Evolutionary conservation across 2,888 invertebrate species (phyloP).

Genomic region (Uropetala carovei): DNA sequence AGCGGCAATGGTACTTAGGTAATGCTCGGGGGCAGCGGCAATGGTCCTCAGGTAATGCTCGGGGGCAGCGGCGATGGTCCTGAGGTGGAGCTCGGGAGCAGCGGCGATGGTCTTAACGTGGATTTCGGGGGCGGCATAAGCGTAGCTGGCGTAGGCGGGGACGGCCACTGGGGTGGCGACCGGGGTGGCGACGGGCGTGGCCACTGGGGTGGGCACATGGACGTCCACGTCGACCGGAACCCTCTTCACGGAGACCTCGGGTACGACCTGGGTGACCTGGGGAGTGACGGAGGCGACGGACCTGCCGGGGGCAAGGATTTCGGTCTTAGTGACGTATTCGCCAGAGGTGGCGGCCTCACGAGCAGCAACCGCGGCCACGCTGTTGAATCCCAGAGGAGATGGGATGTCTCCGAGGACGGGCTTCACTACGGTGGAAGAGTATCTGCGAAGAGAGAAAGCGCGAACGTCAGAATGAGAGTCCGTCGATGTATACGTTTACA

Average conservation of each 20-base stretch:
- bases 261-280: slow-evolving; percentile 72
- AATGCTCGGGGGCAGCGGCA: neutral
- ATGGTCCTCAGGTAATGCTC: slow-evolving; percentile 13
- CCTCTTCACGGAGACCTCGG: slow-evolving; percentile 72
- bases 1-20: neutral
- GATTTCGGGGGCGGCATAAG: slow-evolving; percentile 34
- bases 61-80: neutral
- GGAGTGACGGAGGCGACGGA: slow-evolving; percentile 72
- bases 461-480: neutral
- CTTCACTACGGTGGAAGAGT: slow-evolving; percentile 69
- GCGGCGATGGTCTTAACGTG: slow-evolving; percentile 33
- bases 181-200: slow-evolving; percentile 58
- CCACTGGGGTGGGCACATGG: slow-evolving; percentile 51
- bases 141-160: slow-evolving; percentile 28
- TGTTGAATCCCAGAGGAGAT: slow-evolving; percentile 70
- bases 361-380: slow-evolving; percentile 71
- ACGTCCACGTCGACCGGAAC: slow-evolving; percentile 66
- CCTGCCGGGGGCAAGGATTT: slow-evolving; percentile 72
- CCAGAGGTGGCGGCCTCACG: slow-evolving; percentile 71
- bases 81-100: neutral
- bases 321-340: slow-evolving; percentile 70
- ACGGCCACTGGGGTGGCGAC: slow-evolving; percentile 31
- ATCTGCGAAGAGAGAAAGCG: slow-evolving; percentile 64
- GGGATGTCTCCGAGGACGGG: slow-evolving; percentile 67
- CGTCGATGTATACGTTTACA: too few relatives aligned